Evolutionary conservation across 2,797 vertebrate genomes (phyloP).

Genomic region (Huso huso): DNA sequence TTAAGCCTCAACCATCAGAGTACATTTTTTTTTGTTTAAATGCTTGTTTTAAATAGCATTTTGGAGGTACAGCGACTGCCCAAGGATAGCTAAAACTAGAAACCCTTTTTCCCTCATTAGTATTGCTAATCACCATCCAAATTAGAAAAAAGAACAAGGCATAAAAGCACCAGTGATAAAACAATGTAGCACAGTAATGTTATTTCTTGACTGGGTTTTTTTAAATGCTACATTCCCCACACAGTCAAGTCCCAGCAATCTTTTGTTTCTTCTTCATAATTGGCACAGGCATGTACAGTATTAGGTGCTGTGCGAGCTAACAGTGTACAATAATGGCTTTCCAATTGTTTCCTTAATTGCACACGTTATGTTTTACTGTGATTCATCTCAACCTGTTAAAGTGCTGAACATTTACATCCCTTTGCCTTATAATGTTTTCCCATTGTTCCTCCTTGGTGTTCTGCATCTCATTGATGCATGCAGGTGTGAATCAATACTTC

Average conservation of each 20-base stretch:
- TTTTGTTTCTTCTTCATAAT: not conserved
- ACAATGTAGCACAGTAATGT: not conserved
- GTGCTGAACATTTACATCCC: not conserved
- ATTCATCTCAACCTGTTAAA: not conserved
- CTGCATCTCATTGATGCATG: too few relatives aligned
- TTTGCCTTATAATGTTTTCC: too few relatives aligned
- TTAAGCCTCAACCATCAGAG: not conserved
- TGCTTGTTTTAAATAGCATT: too few relatives aligned
- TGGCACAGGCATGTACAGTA: constrained; percentile 1
- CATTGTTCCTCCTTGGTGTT: too few relatives aligned
- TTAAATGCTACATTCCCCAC: not conserved
- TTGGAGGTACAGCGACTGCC: too few relatives aligned
- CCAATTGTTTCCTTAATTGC: not conserved
- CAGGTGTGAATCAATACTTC: too few relatives aligned
- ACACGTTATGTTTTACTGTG: not conserved
- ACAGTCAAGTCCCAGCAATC: not conserved
- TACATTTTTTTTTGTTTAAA: too few relatives aligned
- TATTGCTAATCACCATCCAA: too few relatives aligned
- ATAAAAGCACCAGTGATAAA: not conserved
- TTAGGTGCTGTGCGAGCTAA: not conserved
- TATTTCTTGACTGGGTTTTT: not conserved
- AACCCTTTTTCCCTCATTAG: too few relatives aligned
- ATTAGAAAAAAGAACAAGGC: too few relatives aligned
- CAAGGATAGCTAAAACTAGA: too few relatives aligned
- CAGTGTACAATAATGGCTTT: not conserved